Evolutionary conservation across 1,140 invertebrate genomes (phyloP).

Genomic region (Brachionus paranguensis): DNA sequence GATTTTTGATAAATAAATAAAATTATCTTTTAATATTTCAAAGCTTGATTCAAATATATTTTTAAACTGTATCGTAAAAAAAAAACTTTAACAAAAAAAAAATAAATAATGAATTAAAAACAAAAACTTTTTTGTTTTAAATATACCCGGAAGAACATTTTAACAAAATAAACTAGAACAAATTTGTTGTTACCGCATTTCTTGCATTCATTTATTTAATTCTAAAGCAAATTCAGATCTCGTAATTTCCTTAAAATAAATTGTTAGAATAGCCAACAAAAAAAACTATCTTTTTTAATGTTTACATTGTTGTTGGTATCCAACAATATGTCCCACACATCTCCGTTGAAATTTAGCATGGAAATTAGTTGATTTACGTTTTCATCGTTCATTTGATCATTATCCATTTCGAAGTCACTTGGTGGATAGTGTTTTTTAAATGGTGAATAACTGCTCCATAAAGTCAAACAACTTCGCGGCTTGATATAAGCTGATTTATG

Average conservation of each 20-base stretch:
- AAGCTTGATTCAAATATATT: neutral
- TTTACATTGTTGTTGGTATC: conserved; percentile 11
- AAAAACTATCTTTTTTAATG: neutral
- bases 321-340: neutral
- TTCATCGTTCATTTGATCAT: neutral
- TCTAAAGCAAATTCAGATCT: neutral
- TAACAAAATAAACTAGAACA: neutral
- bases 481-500: neutral
- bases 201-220: neutral
- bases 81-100: neutral
- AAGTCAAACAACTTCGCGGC: neutral
- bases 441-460: neutral
- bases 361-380: neutral
- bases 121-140: neutral
- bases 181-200: neutral
- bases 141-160: neutral
- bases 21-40: neutral
- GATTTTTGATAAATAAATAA: neutral
- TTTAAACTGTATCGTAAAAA: too few relatives aligned
- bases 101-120: neutral
- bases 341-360: neutral
- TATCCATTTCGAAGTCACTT: neutral
- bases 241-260: neutral
- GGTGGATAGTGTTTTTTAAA: conserved; percentile 31
- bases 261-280: neutral